phyloP scores from a whole-genome alignment of 2,113 vertebrate species.

The Periophthalmodon schlosseri region DNA sequence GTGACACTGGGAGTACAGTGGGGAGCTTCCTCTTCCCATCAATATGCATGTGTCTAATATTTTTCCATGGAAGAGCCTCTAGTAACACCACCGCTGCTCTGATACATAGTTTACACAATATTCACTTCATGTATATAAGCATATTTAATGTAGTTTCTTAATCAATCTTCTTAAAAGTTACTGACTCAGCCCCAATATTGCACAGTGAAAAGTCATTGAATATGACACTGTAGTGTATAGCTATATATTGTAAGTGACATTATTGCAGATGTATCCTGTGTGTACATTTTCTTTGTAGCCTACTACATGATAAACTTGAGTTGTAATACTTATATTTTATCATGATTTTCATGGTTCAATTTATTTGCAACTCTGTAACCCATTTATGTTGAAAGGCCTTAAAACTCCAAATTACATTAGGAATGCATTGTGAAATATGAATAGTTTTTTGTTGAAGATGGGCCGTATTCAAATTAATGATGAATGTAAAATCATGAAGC shows the following conservation, averaged over 20 bases:
- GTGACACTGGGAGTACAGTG: not conserved
- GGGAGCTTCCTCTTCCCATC: slow-evolving; percentile 57
- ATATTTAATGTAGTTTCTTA: not conserved
- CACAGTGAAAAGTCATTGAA: not conserved
- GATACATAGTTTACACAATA: not conserved
- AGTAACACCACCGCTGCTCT: not conserved
- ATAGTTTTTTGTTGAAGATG: slow-evolving; percentile 16
- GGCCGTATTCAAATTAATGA: slow-evolving; percentile 32
- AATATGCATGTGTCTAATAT: slow-evolving; percentile 6
- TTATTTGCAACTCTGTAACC: slow-evolving; percentile 18
- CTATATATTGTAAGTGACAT: no score
- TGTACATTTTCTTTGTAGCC: not conserved
- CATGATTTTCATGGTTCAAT: not conserved
- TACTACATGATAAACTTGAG: no score
- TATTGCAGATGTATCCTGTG: no score
- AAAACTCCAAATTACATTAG: slow-evolving; percentile 41
- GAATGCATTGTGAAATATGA: slow-evolving; percentile 19
- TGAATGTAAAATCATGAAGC: slow-evolving; percentile 27
- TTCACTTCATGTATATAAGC: not conserved
- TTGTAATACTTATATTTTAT: not conserved
- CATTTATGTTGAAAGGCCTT: slow-evolving; percentile 7
- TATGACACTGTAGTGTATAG: not conserved
- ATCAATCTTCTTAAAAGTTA: no score
- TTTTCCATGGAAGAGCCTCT: slow-evolving; percentile 38
- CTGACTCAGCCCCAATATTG: not conserved